Conservation (phyloP, 2,113 vertebrate species). For the Oceanodroma tethys region DNA sequence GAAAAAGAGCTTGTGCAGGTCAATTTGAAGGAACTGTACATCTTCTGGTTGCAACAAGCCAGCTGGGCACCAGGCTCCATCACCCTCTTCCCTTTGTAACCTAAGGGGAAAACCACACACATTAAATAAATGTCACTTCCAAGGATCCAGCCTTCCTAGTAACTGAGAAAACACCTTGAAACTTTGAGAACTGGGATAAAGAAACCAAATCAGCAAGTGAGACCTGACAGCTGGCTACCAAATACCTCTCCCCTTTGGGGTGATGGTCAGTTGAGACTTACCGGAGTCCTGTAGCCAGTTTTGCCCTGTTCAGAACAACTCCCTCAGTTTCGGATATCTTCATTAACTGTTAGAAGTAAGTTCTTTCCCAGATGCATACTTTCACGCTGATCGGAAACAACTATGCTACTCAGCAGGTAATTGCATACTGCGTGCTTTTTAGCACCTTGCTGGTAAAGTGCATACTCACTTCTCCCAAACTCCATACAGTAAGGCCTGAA, state of each 20-base stretch:
- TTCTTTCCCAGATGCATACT: neutral
- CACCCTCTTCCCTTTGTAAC: slow-evolving; percentile 84
- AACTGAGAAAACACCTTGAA: neutral
- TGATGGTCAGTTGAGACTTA: neutral
- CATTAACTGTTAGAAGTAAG: neutral
- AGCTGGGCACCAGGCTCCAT: slow-evolving; percentile 90
- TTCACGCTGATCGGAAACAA: neutral
- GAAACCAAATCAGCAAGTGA: neutral
- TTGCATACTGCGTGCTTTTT: neutral
- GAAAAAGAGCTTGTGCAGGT: slow-evolving; percentile 83
- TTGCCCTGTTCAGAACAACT: neutral
- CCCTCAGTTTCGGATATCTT: neutral
- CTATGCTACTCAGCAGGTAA: neutral
- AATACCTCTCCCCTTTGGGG: neutral
- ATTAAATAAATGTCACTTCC: fast-evolving
- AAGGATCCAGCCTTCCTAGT: neutral
- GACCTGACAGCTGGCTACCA: neutral
- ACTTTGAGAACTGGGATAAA: neutral
- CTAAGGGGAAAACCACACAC: slow-evolving; percentile 26
- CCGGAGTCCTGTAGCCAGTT: neutral
- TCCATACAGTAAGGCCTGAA: neutral
- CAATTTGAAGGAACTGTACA: slow-evolving; percentile 87
- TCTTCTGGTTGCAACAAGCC: slow-evolving; percentile 82
- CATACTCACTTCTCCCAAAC: neutral
- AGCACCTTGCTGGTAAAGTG: neutral